A percentile compares a stretch with the other conserved stretches of the same genome.
Evolutionary conservation across 2,888 invertebrate species (phyloP).

Genomic region (Agrochola litura): DNA sequence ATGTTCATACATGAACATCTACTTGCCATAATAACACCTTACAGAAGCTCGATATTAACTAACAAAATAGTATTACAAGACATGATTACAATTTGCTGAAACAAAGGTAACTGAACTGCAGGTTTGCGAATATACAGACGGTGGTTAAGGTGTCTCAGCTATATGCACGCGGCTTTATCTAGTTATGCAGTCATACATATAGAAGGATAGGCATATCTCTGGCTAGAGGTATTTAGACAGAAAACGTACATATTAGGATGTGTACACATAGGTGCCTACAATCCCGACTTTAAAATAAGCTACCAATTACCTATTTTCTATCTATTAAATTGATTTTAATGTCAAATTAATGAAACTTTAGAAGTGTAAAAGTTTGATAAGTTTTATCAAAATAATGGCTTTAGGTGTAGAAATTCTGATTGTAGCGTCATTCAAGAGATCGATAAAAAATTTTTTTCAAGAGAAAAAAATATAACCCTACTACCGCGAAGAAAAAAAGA

Average conservation of each 20-base stretch:
- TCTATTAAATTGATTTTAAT: background rate
- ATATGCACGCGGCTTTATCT: slow-evolving; percentile 42
- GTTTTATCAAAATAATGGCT: background rate
- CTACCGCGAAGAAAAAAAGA: no score
- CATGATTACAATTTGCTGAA: slow-evolving; percentile 26
- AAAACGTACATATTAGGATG: background rate
- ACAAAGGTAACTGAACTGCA: slow-evolving; percentile 25
- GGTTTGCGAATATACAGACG: slow-evolving; percentile 42
- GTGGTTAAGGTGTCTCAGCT: slow-evolving; percentile 39
- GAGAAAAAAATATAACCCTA: no score
- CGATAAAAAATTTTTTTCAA: background rate
- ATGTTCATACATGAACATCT: background rate
- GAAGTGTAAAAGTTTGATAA: background rate
- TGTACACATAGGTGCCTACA: background rate
- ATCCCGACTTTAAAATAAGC: background rate
- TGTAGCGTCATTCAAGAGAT: background rate
- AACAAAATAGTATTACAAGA: slow-evolving; percentile 26
- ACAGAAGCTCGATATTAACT: background rate
- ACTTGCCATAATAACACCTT: background rate
- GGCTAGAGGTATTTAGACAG: background rate
- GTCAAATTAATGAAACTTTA: background rate
- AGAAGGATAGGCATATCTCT: slow-evolving; percentile 8
- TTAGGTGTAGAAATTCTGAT: background rate
- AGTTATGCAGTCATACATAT: slow-evolving; percentile 11
- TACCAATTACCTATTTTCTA: background rate